Percentiles rank a stretch among this genome's conserved stretches.
phyloP scores from a whole-genome alignment of 2,888 invertebrate genomes.

The Geotrupes spiniger region DNA sequence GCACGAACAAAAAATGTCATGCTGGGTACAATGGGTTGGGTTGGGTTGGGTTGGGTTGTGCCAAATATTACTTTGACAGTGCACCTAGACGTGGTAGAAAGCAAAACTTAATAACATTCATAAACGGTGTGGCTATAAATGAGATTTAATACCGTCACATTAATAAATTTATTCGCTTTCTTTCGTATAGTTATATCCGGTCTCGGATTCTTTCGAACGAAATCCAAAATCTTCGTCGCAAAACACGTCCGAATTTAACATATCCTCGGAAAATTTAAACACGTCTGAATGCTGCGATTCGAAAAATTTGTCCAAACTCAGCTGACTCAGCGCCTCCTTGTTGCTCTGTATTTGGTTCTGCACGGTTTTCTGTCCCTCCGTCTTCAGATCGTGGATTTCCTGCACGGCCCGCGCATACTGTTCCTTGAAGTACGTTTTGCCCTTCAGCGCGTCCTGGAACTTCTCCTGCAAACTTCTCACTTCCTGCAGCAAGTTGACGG shows the following conservation, averaged over 20 bases:
- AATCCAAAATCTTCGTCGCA: not conserved
- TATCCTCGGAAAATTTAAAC: constrained; percentile 15
- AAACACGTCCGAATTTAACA: constrained; percentile 14
- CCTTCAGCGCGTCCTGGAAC: constrained; percentile 60
- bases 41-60: too few species aligned
- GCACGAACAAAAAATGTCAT: too few species aligned
- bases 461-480: constrained; percentile 65
- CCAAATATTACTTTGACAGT: too few species aligned
- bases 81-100: too few species aligned
- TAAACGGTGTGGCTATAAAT: too few species aligned
- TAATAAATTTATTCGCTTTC: too few species aligned
- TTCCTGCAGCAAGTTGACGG: constrained; percentile 64
- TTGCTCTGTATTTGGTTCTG: constrained; percentile 55
- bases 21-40: too few species aligned
- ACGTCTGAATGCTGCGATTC: constrained; percentile 13
- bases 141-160: too few species aligned
- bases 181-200: too few species aligned
- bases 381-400: constrained; percentile 64
- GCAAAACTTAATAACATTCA: too few species aligned
- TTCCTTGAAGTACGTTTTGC: constrained; percentile 72
- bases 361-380: constrained; percentile 54
- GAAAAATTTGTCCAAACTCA: constrained; percentile 31
- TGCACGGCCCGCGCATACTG: constrained; percentile 70
- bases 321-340: constrained; percentile 40
- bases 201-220: too few species aligned